Conservation (phyloP, 2,113 vertebrate genomes). For the Spilogale gracilis region DNA sequence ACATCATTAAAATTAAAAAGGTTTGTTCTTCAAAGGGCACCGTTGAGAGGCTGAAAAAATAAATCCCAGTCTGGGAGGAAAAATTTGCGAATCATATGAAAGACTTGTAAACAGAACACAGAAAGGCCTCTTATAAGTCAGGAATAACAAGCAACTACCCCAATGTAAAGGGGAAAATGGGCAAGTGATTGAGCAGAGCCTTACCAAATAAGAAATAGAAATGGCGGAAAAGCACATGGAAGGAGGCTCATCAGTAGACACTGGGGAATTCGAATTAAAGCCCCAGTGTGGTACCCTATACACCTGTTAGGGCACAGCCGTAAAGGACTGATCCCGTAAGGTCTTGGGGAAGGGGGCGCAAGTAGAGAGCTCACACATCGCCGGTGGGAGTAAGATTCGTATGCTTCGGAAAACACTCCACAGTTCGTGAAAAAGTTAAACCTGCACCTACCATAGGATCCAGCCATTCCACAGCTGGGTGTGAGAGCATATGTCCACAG, state of each 20-base stretch:
- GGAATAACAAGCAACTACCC: neutral
- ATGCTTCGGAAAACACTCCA: neutral
- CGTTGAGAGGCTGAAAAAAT: neutral
- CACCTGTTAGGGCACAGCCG: neutral
- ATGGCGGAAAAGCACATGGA: no score
- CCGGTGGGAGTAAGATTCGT: no score
- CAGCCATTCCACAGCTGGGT: no score
- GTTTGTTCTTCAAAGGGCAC: neutral
- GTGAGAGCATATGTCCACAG: no score
- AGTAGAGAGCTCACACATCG: rapidly evolving
- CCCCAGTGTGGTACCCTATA: rapidly evolving
- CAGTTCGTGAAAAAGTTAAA: neutral
- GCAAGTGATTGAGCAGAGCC: no score
- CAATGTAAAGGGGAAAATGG: no score
- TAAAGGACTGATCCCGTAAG: rapidly evolving
- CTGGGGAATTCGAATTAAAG: neutral
- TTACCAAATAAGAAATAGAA: neutral
- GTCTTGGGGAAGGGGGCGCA: neutral
- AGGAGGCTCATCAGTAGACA: neutral
- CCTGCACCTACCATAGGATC: no score
- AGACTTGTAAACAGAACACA: neutral
- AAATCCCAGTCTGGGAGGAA: neutral
- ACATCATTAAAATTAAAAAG: neutral
- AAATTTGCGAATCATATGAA: no score
- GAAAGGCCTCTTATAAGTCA: neutral